Percentiles rank a stretch among this genome's conserved stretches.
Evolutionary conservation across 2,797 vertebrate species (phyloP).

Genomic region (Gymnoscopelus braueri): DNA sequence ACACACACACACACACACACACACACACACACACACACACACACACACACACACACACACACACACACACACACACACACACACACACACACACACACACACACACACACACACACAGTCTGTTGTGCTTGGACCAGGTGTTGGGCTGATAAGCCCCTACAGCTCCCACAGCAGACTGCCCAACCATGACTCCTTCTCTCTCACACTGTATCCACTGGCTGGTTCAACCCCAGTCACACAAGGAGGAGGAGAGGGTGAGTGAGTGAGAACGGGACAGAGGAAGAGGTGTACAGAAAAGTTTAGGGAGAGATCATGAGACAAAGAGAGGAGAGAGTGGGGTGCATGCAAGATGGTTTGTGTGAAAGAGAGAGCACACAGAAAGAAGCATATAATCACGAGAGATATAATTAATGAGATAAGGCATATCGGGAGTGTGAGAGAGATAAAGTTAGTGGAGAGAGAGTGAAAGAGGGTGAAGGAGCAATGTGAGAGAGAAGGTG

Average conservation of each 20-base stretch:
- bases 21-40: constrained; percentile 9
- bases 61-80: constrained; percentile 17
- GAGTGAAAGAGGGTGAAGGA: background rate
- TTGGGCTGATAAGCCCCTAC: constrained; percentile 66
- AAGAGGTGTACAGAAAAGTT: background rate
- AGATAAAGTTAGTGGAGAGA: too few species aligned
- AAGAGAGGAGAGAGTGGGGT: background rate
- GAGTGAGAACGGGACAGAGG: background rate
- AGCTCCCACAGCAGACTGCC: constrained; percentile 67
- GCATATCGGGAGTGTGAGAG: too few species aligned
- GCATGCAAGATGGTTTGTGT: background rate
- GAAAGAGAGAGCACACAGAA: constrained; percentile 25
- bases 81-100: constrained; percentile 26
- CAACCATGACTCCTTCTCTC: constrained; percentile 40
- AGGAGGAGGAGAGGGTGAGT: constrained; percentile 31
- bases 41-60: constrained; percentile 20
- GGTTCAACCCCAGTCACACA: constrained; percentile 16
- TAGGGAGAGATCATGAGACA: background rate
- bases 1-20: constrained; percentile 1
- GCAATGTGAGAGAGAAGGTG: background rate
- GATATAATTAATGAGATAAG: too few species aligned
- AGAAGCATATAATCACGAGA: background rate
- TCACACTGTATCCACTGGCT: constrained; percentile 63
- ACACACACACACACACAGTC: constrained; percentile 18
- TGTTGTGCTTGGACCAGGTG: constrained; percentile 69